These are phyloP conservation scores for Hypselothyrea guttata DNA, from an alignment of 2,888 invertebrate species.

Conservation along the genomic window DNA sequence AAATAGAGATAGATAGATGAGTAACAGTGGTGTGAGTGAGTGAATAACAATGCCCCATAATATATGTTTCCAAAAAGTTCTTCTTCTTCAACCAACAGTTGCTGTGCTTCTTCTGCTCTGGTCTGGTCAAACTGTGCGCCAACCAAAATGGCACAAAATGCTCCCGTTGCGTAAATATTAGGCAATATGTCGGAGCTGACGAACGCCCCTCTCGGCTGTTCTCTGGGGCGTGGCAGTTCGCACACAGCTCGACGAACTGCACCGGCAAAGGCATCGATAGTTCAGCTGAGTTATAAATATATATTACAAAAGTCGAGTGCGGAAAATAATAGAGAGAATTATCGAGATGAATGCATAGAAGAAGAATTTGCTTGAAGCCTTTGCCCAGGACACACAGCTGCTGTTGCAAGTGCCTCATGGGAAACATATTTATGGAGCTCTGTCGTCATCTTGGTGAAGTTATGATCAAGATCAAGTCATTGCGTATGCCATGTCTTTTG, in stretches of 20 bases:
- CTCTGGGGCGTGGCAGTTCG: constrained; percentile 48
- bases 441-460: constrained; percentile 23
- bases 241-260: constrained; percentile 28
- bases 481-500: constrained; percentile 53
- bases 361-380: constrained; percentile 20
- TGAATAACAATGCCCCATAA: constrained; percentile 33
- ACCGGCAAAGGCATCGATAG: constrained; percentile 30
- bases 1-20: constrained; percentile 14
- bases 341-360: constrained; percentile 4
- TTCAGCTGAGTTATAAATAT: constrained; percentile 58
- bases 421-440: constrained; percentile 39
- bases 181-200: constrained; percentile 47
- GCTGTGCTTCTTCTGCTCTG: constrained; percentile 17
- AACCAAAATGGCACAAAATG: constrained; percentile 63
- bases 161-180: constrained; percentile 67
- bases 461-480: constrained; percentile 64
- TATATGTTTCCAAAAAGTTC: not conserved
- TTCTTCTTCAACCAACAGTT: not conserved
- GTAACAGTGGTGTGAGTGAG: constrained; percentile 22
- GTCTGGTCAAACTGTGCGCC: constrained; percentile 44
- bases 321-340: constrained; percentile 26
- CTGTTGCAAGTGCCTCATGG: not conserved
- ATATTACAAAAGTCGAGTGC: constrained; percentile 78
- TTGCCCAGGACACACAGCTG: not conserved
- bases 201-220: constrained; percentile 22